Percentiles rank a stretch among this genome's conserved stretches.
phyloP scores from a whole-genome alignment of 2,888 invertebrate genomes.

The Abscondita cerata region DNA sequence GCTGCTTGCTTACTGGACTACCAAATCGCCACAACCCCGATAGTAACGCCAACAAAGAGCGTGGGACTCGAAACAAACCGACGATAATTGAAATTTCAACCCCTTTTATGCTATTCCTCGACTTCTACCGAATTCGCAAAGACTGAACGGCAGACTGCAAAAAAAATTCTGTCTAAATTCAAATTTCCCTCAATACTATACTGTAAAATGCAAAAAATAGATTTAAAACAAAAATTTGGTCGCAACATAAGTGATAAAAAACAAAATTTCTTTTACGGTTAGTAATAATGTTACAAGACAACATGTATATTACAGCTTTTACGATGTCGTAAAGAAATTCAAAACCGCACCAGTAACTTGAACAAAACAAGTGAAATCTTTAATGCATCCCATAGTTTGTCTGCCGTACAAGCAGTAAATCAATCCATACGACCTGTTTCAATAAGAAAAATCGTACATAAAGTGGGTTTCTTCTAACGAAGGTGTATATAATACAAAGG shows the following conservation, averaged over 20 bases:
- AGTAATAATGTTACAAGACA: not conserved
- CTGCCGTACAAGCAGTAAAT: no score
- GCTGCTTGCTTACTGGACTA: constrained; percentile 12
- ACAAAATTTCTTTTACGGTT: not conserved
- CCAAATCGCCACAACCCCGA: constrained; percentile 11
- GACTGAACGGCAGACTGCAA: no score
- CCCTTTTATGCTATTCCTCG: constrained; percentile 7
- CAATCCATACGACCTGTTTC: no score
- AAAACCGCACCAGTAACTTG: constrained; percentile 1
- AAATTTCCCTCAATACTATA: no score
- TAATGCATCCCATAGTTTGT: no score
- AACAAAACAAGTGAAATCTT: no score
- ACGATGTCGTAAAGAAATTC: constrained; percentile 12
- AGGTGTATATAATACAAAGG: no score
- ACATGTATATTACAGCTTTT: constrained; percentile 9
- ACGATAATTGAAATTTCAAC: constrained; percentile 19
- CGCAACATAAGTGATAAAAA: not conserved
- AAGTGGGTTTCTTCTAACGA: no score
- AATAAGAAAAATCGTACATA: no score
- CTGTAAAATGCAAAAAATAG: no score
- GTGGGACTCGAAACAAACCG: constrained; percentile 11
- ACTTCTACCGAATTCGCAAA: constrained; percentile 3
- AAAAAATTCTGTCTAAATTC: no score
- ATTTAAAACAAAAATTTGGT: no score
- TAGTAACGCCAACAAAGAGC: constrained; percentile 14